Base-by-base conservation (phyloP, 92 coral and sea anemone species). In the Parazoanthus atlanticus region DNA sequence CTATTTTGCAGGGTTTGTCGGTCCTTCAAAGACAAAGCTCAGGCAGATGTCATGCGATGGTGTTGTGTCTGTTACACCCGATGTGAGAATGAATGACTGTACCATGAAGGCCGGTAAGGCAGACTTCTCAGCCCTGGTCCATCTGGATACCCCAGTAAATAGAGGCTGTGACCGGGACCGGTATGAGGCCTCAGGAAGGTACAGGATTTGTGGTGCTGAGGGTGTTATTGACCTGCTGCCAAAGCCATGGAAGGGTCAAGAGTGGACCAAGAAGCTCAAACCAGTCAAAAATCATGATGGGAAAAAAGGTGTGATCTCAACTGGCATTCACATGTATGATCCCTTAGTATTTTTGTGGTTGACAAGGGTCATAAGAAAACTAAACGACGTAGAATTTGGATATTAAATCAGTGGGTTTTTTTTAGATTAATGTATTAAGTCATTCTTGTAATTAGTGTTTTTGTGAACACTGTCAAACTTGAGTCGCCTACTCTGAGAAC, bases 121-220 rank as follows among this genome's bases (percentile, higher is more conserved):
- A 6, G 89, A 93, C 23, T 93, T 93, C 84, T 87, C 96, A 38
- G 98, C 98, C 13, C 26, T 83, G 32, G 93, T 97, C 61, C 79
- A 74, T 40, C 49, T 97, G 91, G 86, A 89, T 40, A 95, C 94
- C 19, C 61, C 36, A 1, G 90, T 94, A 16, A 95, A 93, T 13
- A 94, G 86, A 86, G 98, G 96, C 28, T 97, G 99, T 86, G 99
- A 97, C 86, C 93, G 99, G 0, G 95, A 95, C 56, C 83, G 89
- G 6, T 97, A 93, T 61, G 95, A 92, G 61, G 98, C 98, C 0
- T 97, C 99, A 30, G 98, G 93, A 49, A 52, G 89, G 65, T 95
- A 76, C 91, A 91, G 92, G 54, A 70, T 97, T 84, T 97, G 99
- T 87, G 98, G 96, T 28, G 96, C 94, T 6, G 91, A 91, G 77